A percentile compares a stretch with the other conserved stretches of the same genome.
Conservation (phyloP, 2,797 vertebrate genomes). For the Rousettus madagascariensis region DNA sequence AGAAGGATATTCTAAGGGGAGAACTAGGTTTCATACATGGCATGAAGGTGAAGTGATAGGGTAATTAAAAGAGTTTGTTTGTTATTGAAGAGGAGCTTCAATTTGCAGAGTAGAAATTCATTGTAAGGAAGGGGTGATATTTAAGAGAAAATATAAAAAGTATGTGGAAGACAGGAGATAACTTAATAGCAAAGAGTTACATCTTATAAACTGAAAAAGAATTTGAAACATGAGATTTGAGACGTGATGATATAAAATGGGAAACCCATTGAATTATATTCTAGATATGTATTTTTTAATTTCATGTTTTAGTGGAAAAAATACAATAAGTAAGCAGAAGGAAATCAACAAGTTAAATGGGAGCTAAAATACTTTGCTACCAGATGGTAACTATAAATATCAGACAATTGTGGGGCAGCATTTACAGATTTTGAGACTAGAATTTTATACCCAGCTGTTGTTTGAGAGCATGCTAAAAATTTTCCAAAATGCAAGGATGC, state of each 20-base stretch:
- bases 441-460: conserved; percentile 73
- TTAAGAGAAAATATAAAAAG: neutral
- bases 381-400: neutral
- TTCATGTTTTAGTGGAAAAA: neutral
- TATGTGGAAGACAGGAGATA: neutral
- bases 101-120: neutral
- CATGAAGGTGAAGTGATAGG: neutral
- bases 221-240: neutral
- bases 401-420: neutral
- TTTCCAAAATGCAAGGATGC: neutral
- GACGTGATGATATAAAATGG: neutral
- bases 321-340: neutral
- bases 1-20: neutral
- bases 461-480: conserved; percentile 18
- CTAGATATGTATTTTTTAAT: neutral
- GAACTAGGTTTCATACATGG: neutral
- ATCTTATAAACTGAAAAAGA: neutral
- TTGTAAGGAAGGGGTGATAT: neutral
- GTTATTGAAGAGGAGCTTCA: neutral
- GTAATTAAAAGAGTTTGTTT: neutral
- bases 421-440: neutral
- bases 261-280: neutral
- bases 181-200: neutral
- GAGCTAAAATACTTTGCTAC: neutral
- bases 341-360: neutral